Conservation (phyloP, 2,113 vertebrate genomes). For the Thalassarche chlororhynchos region DNA sequence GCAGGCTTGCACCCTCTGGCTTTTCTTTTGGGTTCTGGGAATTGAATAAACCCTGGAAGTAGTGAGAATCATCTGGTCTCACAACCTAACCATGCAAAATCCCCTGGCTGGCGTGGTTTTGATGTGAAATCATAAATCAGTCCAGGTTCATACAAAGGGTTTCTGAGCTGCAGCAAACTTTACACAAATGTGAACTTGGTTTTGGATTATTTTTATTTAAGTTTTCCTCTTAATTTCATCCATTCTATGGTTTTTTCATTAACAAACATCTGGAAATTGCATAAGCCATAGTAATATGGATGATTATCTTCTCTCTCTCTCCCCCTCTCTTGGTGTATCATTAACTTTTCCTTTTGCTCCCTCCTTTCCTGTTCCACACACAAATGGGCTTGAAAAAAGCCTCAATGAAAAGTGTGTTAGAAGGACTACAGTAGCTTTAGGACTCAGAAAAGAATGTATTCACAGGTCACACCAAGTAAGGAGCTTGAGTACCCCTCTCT, state of each 20-base stretch:
- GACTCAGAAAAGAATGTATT: background rate
- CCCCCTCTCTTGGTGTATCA: background rate
- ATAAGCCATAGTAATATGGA: background rate
- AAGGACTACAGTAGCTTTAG: background rate
- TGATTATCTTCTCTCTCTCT: background rate
- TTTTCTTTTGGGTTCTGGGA: slow-evolving; percentile 59
- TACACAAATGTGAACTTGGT: slow-evolving; percentile 1
- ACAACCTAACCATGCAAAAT: slow-evolving; percentile 44
- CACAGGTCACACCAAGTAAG: background rate
- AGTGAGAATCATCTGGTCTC: slow-evolving; percentile 56
- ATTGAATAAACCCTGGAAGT: slow-evolving; percentile 50
- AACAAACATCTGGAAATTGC: slow-evolving; percentile 12
- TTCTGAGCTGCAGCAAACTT: slow-evolving; percentile 18
- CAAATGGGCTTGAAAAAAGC: background rate
- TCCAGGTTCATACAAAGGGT: slow-evolving; percentile 13
- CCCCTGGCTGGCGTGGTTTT: slow-evolving; percentile 20
- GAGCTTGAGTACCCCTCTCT: background rate
- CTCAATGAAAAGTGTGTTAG: background rate
- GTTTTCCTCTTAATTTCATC: slow-evolving; percentile 34
- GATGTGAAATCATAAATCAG: slow-evolving; percentile 56
- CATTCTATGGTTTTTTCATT: slow-evolving; percentile 12
- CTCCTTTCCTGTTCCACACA: background rate
- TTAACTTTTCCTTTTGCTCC: background rate
- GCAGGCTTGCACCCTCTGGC: slow-evolving; percentile 37
- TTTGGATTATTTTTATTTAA: slow-evolving; percentile 14